Conservation (phyloP, 2,888 invertebrate genomes). For the Plebejus anna region DNA sequence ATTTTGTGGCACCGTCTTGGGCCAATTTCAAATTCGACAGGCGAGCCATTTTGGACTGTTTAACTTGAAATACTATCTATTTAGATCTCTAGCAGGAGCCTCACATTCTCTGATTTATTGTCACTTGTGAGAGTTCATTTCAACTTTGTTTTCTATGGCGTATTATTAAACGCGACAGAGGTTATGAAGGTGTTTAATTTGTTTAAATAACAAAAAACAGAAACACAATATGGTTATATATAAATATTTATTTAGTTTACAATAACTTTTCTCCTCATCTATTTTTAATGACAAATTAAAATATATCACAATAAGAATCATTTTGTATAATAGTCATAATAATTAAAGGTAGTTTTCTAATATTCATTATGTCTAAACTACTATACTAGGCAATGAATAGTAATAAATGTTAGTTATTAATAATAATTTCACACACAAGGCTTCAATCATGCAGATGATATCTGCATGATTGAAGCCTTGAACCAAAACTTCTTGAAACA, state of each 20-base stretch:
- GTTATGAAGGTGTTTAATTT: neutral
- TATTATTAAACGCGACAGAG: neutral
- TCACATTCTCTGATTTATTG: conserved; percentile 4
- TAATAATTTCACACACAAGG: neutral
- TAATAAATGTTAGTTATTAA: neutral
- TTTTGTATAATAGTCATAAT: neutral
- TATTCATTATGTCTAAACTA: neutral
- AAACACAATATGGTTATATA: neutral
- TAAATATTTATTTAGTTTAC: conserved; percentile 12
- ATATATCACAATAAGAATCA: conserved; percentile 15
- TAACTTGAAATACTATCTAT: conserved; percentile 51
- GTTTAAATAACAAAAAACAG: neutral
- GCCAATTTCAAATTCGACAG: conserved; percentile 83
- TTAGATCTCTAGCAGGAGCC: neutral
- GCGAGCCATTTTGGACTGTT: conserved; percentile 74
- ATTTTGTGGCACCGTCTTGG: conserved; percentile 82
- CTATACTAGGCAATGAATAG: neutral
- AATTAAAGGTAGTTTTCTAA: neutral
- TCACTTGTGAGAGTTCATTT: neutral
- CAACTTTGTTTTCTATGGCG: neutral
- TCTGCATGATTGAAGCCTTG: too few relatives aligned
- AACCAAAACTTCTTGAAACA: neutral
- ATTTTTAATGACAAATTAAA: neutral
- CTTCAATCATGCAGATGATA: neutral
- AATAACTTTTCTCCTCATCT: neutral